These are phyloP conservation scores for Strigops habroptila DNA, from an alignment of 2,113 vertebrate species.

Conservation along the genomic window DNA sequence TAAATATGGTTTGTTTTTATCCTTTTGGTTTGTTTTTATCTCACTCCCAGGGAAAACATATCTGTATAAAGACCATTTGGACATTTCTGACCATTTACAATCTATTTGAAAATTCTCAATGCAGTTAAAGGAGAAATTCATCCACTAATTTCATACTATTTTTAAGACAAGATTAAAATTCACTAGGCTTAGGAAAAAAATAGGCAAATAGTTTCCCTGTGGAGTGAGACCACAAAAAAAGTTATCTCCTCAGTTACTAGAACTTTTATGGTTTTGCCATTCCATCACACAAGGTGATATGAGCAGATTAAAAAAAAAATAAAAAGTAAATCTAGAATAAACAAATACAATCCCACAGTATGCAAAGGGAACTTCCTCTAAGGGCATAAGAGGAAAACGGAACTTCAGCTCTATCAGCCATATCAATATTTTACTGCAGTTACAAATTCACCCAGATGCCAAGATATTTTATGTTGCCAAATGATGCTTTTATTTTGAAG, in stretches of 20 bases:
- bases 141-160: neutral
- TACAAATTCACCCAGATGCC: conserved; percentile 76
- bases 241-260: neutral
- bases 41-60: neutral
- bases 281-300: neutral
- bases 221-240: neutral
- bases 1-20: neutral
- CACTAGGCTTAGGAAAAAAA: neutral
- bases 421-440: conserved; percentile 78
- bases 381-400: conserved; percentile 31
- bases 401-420: conserved; percentile 70
- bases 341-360: neutral
- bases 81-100: neutral
- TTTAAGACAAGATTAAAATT: neutral
- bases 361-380: conserved; percentile 20
- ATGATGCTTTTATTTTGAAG: conserved; percentile 77
- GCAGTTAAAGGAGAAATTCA: neutral
- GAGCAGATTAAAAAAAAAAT: neutral
- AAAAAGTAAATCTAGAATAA: neutral
- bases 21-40: neutral
- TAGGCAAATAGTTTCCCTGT: neutral
- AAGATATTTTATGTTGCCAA: conserved; percentile 80
- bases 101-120: neutral
- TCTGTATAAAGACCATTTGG: neutral
- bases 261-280: neutral